A percentile compares a stretch with the other conserved stretches of the same genome.
phyloP scores from a whole-genome alignment of 2,797 vertebrate species.

The Rhinophrynus dorsalis region DNA sequence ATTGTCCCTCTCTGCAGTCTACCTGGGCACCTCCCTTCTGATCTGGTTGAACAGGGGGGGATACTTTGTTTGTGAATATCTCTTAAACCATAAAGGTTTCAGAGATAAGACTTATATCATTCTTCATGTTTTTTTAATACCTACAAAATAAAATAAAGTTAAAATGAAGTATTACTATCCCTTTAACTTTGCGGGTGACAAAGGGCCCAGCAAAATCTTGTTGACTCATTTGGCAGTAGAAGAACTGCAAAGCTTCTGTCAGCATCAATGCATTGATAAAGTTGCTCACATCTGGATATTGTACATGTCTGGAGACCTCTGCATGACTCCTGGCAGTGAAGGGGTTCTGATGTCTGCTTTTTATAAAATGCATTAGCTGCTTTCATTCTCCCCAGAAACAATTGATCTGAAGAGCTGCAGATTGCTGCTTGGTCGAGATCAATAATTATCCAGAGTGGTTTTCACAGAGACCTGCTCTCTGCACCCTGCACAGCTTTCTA shows the following conservation, averaged over 20 bases:
- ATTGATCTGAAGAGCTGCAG: conserved; percentile 31
- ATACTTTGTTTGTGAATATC: too few species aligned
- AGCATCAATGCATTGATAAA: conserved; percentile 1
- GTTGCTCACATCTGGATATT: not conserved
- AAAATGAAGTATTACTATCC: too few species aligned
- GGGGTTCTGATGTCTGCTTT: conserved; percentile 20
- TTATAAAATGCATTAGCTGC: conserved; percentile 41
- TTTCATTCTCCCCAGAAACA: conserved; percentile 27
- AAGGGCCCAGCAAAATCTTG: not conserved
- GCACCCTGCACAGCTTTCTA: conserved; percentile 16
- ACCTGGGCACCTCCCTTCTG: too few species aligned
- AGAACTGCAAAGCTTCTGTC: not conserved
- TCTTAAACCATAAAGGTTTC: too few species aligned
- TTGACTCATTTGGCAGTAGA: not conserved
- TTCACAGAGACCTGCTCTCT: conserved; percentile 19
- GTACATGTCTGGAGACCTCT: not conserved
- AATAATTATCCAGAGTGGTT: conserved; percentile 38
- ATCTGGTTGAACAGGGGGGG: too few species aligned
- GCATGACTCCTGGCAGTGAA: conserved; percentile 21
- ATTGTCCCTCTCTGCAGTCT: too few species aligned
- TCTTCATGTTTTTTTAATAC: too few species aligned
- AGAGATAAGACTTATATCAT: too few species aligned
- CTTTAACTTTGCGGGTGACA: not conserved
- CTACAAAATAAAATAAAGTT: too few species aligned
- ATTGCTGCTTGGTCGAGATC: conserved; percentile 28